Conservation (phyloP, 2,888 invertebrate species). For the Agrochola macilenta region DNA sequence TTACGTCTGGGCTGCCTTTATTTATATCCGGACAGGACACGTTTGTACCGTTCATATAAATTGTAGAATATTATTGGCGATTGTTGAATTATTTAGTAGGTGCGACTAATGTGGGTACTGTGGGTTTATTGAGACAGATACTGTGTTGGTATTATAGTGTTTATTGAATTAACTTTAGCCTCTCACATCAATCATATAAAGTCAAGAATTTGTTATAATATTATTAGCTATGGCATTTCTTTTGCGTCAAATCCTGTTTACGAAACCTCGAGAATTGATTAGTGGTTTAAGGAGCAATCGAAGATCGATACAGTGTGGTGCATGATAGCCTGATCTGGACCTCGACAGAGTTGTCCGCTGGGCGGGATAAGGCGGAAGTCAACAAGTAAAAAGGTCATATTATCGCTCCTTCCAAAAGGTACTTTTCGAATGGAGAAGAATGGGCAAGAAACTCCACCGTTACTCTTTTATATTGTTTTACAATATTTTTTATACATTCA, state of each 20-base stretch:
- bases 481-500: too few relatives aligned
- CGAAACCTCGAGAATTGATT: not conserved
- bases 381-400: not conserved
- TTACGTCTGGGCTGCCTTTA: constrained; percentile 31
- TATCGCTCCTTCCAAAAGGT: too few relatives aligned
- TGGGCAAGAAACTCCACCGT: too few relatives aligned
- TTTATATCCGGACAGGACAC: constrained; percentile 31
- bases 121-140: constrained; percentile 39
- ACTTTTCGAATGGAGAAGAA: too few relatives aligned
- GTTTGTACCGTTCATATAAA: constrained; percentile 46
- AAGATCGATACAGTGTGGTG: not conserved
- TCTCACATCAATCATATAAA: constrained; percentile 35
- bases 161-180: constrained; percentile 42
- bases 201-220: constrained; percentile 7
- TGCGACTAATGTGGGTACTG: constrained; percentile 45
- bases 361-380: not conserved
- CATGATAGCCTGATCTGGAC: not conserved
- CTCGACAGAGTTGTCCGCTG: not conserved
- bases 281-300: not conserved
- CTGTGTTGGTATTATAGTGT: constrained; percentile 14
- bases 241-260: constrained; percentile 13
- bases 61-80: constrained; percentile 26
- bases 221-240: not conserved
- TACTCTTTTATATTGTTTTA: too few relatives aligned
- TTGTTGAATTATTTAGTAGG: constrained; percentile 51